These are phyloP conservation scores for Theodoxus fluviatilis DNA, from an alignment of 2,888 invertebrate genomes.

Conservation along the genomic window DNA sequence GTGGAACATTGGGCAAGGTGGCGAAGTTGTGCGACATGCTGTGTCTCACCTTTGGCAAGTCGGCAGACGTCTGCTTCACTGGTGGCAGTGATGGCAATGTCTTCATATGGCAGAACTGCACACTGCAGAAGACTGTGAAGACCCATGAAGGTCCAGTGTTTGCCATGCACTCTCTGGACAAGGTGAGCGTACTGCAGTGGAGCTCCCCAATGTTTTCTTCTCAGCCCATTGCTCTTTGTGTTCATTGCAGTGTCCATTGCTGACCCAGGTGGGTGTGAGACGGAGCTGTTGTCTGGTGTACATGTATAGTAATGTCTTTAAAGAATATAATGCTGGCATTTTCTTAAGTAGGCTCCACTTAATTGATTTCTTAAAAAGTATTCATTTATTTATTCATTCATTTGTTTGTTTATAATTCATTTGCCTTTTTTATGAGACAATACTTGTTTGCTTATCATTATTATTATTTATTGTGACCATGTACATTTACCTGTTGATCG, in stretches of 20 bases:
- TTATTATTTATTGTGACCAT: neutral
- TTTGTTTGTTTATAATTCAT: neutral
- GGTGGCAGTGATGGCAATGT: slow-evolving; percentile 65
- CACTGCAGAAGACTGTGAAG: slow-evolving; percentile 60
- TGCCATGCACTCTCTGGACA: slow-evolving; percentile 65
- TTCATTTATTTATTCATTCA: too few relatives aligned
- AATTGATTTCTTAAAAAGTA: too few relatives aligned
- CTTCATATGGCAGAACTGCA: slow-evolving; percentile 63
- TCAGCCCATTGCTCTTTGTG: too few relatives aligned
- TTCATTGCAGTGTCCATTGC: too few relatives aligned
- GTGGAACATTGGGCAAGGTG: slow-evolving; percentile 64
- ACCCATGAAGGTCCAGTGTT: slow-evolving; percentile 66
- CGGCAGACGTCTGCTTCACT: slow-evolving; percentile 60
- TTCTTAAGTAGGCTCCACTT: too few relatives aligned
- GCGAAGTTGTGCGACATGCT: slow-evolving; percentile 66
- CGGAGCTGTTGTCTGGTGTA: too few relatives aligned
- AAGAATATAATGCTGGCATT: too few relatives aligned
- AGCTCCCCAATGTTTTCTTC: too few relatives aligned
- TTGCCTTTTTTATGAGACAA: neutral
- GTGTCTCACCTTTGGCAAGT: slow-evolving; percentile 63
- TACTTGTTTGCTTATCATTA: neutral
- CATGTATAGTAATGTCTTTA: too few relatives aligned
- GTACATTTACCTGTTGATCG: neutral
- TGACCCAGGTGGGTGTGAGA: too few relatives aligned
- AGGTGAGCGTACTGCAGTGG: slow-evolving; percentile 59